These are phyloP conservation scores for Rhea americana DNA, from an alignment of 2,113 vertebrate genomes.

Conservation along the genomic window DNA sequence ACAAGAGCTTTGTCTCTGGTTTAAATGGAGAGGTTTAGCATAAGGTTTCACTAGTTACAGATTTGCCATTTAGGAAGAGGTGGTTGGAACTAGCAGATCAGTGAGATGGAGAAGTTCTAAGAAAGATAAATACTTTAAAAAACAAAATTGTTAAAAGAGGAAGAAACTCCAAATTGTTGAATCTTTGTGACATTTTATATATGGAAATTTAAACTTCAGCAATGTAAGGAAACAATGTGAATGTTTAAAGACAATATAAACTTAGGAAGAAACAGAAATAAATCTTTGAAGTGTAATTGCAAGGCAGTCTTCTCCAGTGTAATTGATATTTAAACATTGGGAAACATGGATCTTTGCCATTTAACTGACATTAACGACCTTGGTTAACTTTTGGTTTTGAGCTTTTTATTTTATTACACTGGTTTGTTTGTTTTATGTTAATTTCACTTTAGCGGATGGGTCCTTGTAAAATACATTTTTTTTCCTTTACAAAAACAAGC, in stretches of 20 bases:
- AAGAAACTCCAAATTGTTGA: slow-evolving; percentile 1
- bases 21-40: background rate
- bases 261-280: slow-evolving; percentile 46
- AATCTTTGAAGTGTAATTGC: slow-evolving; percentile 57
- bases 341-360: slow-evolving; percentile 56
- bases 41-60: background rate
- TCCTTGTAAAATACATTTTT: slow-evolving; percentile 42
- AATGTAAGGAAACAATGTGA: background rate
- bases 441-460: slow-evolving; percentile 60
- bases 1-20: slow-evolving; percentile 2
- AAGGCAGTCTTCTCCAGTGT: slow-evolving; percentile 51
- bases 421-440: slow-evolving; percentile 68
- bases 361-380: slow-evolving; percentile 65
- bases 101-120: background rate
- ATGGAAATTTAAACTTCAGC: background rate
- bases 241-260: background rate
- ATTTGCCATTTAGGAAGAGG: background rate
- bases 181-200: background rate
- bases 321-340: slow-evolving; percentile 66
- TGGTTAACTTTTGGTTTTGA: slow-evolving; percentile 57
- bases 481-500: slow-evolving; percentile 46
- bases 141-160: background rate
- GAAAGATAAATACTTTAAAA: background rate
- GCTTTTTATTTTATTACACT: slow-evolving; percentile 65
- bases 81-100: background rate